Conservation (phyloP, 1,140 invertebrate species). For the Drosophila sulfurigaster region DNA sequence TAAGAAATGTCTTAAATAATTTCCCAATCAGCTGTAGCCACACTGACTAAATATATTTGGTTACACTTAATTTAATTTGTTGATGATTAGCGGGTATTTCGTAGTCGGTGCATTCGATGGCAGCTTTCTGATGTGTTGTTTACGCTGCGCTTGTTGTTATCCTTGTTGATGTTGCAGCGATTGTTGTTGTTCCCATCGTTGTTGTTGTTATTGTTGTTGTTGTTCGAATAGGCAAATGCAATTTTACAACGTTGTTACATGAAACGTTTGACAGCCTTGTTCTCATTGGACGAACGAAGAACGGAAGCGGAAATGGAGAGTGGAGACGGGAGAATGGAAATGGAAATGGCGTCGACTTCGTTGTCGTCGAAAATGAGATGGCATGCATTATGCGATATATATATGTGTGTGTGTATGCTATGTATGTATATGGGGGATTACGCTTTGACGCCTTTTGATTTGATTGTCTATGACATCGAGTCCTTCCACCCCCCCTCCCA, state of each 20-base stretch:
- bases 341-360: conserved; percentile 55
- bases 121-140: no score
- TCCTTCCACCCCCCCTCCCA: conserved; percentile 35
- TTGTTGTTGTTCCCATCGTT: neutral
- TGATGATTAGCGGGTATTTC: no score
- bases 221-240: conserved; percentile 62
- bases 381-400: conserved; percentile 43
- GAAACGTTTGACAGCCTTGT: conserved; percentile 56
- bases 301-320: conserved; percentile 50
- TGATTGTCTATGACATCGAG: conserved; percentile 76
- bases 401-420: conserved; percentile 37
- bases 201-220: conserved; percentile 16
- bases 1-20: no score
- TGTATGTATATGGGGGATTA: conserved; percentile 51
- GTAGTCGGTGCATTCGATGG: no score
- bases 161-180: no score
- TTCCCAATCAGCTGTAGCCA: no score
- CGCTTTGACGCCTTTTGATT: conserved; percentile 81
- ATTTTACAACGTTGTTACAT: conserved; percentile 81
- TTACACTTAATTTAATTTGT: no score
- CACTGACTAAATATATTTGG: no score
- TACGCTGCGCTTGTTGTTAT: no score
- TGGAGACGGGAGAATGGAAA: conserved; percentile 6
- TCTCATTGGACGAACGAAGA: conserved; percentile 13
- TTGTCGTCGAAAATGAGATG: conserved; percentile 43